Evolutionary conservation across 2,797 vertebrate species (phyloP), one percentile per base, ranked within the genome.

Genomic region (Rousettus madagascariensis): DNA sequence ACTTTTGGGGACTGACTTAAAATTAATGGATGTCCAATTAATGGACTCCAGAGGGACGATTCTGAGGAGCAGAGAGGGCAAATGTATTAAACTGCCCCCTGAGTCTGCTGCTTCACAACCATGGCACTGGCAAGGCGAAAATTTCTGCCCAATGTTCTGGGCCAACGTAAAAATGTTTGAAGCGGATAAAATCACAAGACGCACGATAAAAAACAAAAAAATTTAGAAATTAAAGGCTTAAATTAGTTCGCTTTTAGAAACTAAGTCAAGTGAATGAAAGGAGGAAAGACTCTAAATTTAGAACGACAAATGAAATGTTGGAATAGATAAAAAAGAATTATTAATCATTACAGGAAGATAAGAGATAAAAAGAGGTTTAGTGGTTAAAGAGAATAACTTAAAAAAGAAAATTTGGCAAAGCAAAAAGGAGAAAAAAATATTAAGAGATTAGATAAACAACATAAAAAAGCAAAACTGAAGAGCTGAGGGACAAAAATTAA

Each of bases 371-470:
- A 79, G 61, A 36, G 20, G 8, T 36, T 87, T 93, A 59, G 77
- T n/a, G 72, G 16, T 38, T 69, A 10, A 63, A 90, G 71, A 15
- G 36, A 71, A 63, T 41, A 77, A 36, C 3, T 61, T 61, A 49
- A 51, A 89, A 72, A 72, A 69, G 68, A 68, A 63, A 24, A 24
- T 65, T 28, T 65, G 69, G 19, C 20, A 57, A 80, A 93, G 46
- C 19, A 20, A 17, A 33, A 91, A 38, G 19, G 55, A 49, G 33
- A 24, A 55, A 82, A 11, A 36, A 46, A 85, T 77, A 49, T 33
- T 22, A 71, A 88, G 78, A 88, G 41, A 86, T n/a, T 77, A 55
- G 83, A 74, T n/a, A 63, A 95, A 87, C 28, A 79, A 36, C 12
- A 38, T 24, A 24, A 68, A 90, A 86, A 86, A 28, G 63, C 65